phyloP scores from a whole-genome alignment of 2,797 vertebrate species.

The Sandelia bainsii region DNA sequence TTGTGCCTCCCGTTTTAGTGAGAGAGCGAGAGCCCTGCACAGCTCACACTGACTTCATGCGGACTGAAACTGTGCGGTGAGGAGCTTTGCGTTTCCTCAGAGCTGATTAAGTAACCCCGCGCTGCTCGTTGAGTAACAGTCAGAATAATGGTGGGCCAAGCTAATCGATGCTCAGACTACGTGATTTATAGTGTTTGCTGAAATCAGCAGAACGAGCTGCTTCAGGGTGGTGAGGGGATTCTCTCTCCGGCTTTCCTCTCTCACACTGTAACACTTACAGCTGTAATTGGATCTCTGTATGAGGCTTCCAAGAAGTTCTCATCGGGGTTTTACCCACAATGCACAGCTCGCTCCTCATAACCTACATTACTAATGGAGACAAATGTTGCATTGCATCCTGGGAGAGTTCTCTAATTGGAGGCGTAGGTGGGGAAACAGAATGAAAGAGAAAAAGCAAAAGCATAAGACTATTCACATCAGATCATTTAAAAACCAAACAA shows the following conservation, averaged over 20 bases:
- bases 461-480: background rate
- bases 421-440: constrained; percentile 64
- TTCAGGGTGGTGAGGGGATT: constrained; percentile 39
- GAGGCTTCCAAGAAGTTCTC: constrained; percentile 72
- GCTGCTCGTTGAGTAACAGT: constrained; percentile 26
- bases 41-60: background rate
- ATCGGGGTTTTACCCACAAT: constrained; percentile 71
- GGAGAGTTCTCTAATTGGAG: constrained; percentile 81
- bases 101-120: constrained; percentile 43
- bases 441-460: background rate
- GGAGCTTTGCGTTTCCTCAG: constrained; percentile 23
- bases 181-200: constrained; percentile 76
- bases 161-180: constrained; percentile 63
- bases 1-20: background rate
- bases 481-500: background rate
- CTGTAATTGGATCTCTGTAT: constrained; percentile 79
- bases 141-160: constrained; percentile 31
- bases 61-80: background rate
- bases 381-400: constrained; percentile 83
- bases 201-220: constrained; percentile 61
- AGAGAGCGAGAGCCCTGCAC: background rate
- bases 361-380: constrained; percentile 86
- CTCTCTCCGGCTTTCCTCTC: constrained; percentile 37
- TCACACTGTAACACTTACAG: constrained; percentile 32
- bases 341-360: constrained; percentile 73